phyloP scores from a whole-genome alignment of 2,113 vertebrate species.

The Hippocampus mohnikei region DNA sequence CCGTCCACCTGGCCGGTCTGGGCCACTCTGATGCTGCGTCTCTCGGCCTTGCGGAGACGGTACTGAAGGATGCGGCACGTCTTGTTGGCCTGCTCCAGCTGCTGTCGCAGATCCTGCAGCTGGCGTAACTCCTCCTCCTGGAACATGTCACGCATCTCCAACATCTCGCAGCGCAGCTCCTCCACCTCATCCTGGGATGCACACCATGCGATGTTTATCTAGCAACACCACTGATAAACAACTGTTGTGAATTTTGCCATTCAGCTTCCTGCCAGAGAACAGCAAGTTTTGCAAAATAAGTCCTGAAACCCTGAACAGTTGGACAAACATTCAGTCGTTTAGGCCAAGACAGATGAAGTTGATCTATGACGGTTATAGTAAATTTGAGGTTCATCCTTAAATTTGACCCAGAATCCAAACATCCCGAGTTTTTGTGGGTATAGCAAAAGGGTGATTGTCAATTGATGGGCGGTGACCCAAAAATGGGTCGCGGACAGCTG shows the following conservation, averaged over 20 bases:
- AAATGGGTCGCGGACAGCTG: too few species aligned
- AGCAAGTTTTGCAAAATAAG: too few species aligned
- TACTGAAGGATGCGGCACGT: constrained; percentile 94
- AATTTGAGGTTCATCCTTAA: too few species aligned
- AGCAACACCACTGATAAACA: not conserved
- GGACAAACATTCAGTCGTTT: too few species aligned
- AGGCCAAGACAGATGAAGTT: too few species aligned
- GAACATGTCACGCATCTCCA: constrained; percentile 95
- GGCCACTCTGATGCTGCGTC: constrained; percentile 88
- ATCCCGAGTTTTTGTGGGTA: too few species aligned
- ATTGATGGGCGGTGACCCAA: too few species aligned
- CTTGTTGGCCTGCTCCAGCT: constrained; percentile 94
- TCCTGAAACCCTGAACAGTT: too few species aligned
- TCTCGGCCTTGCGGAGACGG: constrained; percentile 91
- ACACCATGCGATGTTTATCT: not conserved
- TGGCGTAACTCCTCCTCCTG: constrained; percentile 94
- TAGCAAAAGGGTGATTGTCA: too few species aligned
- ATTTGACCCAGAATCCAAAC: too few species aligned
- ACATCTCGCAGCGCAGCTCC: constrained; percentile 94
- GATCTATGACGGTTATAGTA: too few species aligned
- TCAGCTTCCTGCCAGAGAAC: too few species aligned
- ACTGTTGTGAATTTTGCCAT: not conserved
- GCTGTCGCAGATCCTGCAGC: constrained; percentile 89
- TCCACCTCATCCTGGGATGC: constrained; percentile 85
- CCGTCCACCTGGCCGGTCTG: constrained; percentile 93